Conservation (phyloP, 23 tunicate species). For the Clavelina lepadiformis region DNA sequence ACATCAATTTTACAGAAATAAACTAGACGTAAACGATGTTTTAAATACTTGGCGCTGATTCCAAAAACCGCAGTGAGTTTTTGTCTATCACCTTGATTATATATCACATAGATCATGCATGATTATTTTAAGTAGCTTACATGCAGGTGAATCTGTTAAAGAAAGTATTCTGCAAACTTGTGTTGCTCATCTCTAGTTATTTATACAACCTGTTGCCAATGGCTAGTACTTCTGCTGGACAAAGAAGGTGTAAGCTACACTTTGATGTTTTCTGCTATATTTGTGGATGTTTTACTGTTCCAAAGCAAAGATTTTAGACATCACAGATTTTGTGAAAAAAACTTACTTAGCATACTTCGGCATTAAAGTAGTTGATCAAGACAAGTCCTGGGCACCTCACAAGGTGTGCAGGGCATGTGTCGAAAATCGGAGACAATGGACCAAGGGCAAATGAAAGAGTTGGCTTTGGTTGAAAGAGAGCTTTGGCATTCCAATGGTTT, state of each 20-base stretch:
- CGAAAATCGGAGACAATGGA: constrained; percentile 12
- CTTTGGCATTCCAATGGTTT: constrained; percentile 14
- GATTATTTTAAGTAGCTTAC: constrained; percentile 10
- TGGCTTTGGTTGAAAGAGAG: too few species aligned
- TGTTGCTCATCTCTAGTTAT: too few species aligned
- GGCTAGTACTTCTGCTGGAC: constrained; percentile 5
- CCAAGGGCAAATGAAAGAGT: constrained; percentile 6
- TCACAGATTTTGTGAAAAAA: constrained; percentile 7
- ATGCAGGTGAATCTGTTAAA: constrained; percentile 5
- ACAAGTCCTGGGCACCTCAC: constrained; percentile 14
- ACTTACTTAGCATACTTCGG: constrained; percentile 5
- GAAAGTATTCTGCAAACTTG: constrained; percentile 11
- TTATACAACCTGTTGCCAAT: constrained; percentile 11
- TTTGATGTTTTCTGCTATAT: constrained; percentile 4
- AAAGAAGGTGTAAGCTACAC: too few species aligned
- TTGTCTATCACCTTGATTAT: too few species aligned
- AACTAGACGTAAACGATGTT: too few species aligned
- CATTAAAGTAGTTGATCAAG: constrained; percentile 3
- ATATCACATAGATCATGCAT: too few species aligned
- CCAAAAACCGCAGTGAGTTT: too few species aligned
- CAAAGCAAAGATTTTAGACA: too few species aligned
- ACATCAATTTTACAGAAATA: too few species aligned
- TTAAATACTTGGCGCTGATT: too few species aligned
- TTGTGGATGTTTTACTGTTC: constrained; percentile 10
- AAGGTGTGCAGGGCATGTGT: constrained; percentile 20